Evolutionary conservation across 2,113 vertebrate species (phyloP).

Genomic region (Chelonoidis abingdonii): DNA sequence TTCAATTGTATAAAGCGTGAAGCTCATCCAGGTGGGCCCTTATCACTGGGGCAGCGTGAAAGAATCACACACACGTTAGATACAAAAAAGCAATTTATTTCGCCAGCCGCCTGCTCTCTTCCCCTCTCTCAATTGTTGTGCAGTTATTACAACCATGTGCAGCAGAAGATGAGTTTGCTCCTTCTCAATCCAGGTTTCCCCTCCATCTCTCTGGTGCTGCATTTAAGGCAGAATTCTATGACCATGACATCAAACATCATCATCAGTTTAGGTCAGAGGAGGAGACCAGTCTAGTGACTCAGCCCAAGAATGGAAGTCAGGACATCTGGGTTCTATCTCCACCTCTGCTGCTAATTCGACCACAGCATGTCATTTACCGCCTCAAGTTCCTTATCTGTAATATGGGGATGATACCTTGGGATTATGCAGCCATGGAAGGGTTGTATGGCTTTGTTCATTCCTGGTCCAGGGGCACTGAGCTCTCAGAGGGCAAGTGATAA

Average conservation of each 20-base stretch:
- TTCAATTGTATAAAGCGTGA: not conserved
- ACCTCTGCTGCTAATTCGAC: not conserved
- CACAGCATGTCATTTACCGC: not conserved
- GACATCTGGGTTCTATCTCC: too few species aligned
- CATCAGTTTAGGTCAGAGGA: not conserved
- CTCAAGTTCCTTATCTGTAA: not conserved
- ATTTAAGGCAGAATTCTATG: not conserved
- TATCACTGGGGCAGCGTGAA: not conserved
- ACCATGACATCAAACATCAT: not conserved
- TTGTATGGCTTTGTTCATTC: not conserved
- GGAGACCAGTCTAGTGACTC: not conserved
- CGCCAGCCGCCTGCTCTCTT: not conserved
- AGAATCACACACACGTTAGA: not conserved
- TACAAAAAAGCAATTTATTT: constrained; percentile 10
- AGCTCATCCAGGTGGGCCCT: not conserved
- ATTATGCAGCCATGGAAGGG: not conserved
- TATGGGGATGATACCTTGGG: not conserved
- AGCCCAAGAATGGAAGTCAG: not conserved
- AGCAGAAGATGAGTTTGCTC: not conserved
- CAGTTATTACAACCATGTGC: not conserved
- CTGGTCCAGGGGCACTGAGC: not conserved
- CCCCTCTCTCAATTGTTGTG: not conserved
- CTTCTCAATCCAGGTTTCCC: not conserved
- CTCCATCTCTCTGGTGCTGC: not conserved
- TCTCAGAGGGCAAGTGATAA: not conserved